These are phyloP conservation scores for Heteromurus nitidus DNA, from an alignment of 2,888 invertebrate genomes.

Conservation along the genomic window DNA sequence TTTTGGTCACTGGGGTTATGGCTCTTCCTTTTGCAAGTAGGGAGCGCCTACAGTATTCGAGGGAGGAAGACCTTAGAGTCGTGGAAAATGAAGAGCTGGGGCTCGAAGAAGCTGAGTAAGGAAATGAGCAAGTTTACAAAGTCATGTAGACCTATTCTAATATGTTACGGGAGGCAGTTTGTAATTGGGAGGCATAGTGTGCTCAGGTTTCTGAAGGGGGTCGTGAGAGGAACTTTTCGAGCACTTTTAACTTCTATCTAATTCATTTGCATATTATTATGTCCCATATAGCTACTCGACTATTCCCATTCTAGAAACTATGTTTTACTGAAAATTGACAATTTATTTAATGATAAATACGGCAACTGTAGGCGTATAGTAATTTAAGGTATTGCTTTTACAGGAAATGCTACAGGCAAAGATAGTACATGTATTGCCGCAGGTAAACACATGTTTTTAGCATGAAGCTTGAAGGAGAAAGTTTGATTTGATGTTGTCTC, in stretches of 20 bases:
- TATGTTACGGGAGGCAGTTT: conserved; percentile 9
- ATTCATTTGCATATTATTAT: no score
- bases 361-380: no score
- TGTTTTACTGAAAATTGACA: no score
- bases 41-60: neutral
- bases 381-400: no score
- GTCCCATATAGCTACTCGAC: no score
- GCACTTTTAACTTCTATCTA: conserved; percentile 13
- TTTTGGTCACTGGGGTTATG: conserved; percentile 19
- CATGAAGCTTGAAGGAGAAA: no score
- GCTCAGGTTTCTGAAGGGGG: conserved; percentile 26
- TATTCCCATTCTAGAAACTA: no score
- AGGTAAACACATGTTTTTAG: no score
- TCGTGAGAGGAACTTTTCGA: conserved; percentile 42
- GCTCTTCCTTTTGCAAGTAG: conserved; percentile 4
- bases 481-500: no score
- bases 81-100: conserved; percentile 34
- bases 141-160: conserved; percentile 28
- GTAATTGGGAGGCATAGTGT: conserved; percentile 7
- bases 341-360: no score
- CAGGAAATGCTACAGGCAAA: no score
- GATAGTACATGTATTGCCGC: no score
- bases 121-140: conserved; percentile 37
- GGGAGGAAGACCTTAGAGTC: conserved; percentile 17
- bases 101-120: neutral